Base-by-base conservation (phyloP, 2,797 vertebrate genomes). In the Apogon hyalosoma region DNA sequence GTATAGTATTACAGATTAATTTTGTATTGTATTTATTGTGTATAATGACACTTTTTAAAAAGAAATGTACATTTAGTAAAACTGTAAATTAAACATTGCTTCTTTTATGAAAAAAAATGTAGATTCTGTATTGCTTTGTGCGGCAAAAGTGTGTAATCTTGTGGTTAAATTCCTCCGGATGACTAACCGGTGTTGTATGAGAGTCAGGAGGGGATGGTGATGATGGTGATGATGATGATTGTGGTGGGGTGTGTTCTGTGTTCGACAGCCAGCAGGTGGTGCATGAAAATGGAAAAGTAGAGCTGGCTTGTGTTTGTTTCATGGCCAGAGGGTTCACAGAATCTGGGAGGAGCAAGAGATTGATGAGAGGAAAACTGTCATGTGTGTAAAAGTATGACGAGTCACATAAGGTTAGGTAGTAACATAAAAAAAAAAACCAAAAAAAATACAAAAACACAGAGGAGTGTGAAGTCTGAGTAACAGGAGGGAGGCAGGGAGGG, bases 1-100 rank as follows among this genome's bases (percentile, higher is more conserved):
- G 95, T 95, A 95, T 97, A 96, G 96, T 97, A 96, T 96, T 96
- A 96, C 94, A 95, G 94, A 97, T 96, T 97, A 96, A 96, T 96
- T 97, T 98, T 98, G 96, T 98, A 97, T 96, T 97, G 96, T 98
- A 98, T 98, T 98, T 98, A 98, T 98, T 97, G 96, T 97, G 96
- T 95, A 98, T 97, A 97, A 96, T 95, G 93, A 97, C 92, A 94
- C 95, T 94, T 98, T 98, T 97, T 97, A 95, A 92, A 95, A 96
- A 94, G 93, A 95, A 95, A 97, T 97, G 96, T 98, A 98, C 96
- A 97, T 97, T 97, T 98, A 97, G 96, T 97, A 97, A 96, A 96
- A 95, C 94, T 96, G 96, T 97, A 98, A 97, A 98, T 98, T 97
- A 98, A 98, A 97, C 92, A 89, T 92, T 87, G 91, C 95, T 96